Base-by-base conservation (phyloP, 2,797 vertebrate species). In the Sebastolobus altivelis region DNA sequence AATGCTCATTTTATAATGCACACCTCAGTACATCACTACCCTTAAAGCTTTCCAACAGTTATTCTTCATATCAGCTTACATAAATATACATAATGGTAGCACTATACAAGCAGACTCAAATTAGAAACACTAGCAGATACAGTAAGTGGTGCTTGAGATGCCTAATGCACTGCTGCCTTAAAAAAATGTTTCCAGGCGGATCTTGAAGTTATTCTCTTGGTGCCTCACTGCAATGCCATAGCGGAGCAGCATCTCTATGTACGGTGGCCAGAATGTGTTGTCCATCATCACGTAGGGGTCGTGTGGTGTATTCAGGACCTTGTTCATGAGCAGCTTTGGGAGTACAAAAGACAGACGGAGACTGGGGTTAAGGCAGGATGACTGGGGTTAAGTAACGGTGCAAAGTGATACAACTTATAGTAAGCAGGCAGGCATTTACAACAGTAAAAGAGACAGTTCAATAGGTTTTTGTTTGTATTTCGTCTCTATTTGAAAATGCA, bases 191-290 rank as follows among this genome's bases (percentile, higher is more conserved):
- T 98, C 97, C 80, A 99, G 92, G 43, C 98, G 96, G 65, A 99
- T 94, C 94, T 91, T 97, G 37, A 85, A 93, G 85, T 96, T 93
- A 91, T 98, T 97, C 80, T 98, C 97, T n/a, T 96, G 96, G 90
- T 99, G 98, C 87, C 98, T 96, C 83, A 96, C 82, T 29, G 93
- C 97, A 58, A 97, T 94, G 77, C 97, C 97, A 10, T 91, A 91
- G n/a, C 98, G 96, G 61, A 99, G 96, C 37, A 99, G 95, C 91
- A 98, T 90, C 90, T 99, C 98, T 40, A 96, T 65, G 54, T 99
- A 99, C 1, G 98, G 97, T 1, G 97, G 96, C 98, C 98, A 99
- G 88, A 97, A 98, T 0, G 95, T 96, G 22, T 95, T 86, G 60
- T 77, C 89, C 37, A 97, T 88, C 0, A 72, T 88, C 81, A 99